Evolutionary conservation across 1,140 invertebrate genomes (phyloP), one percentile per base, ranked within the genome.

Genomic region (Neodiprion lecontei): DNA sequence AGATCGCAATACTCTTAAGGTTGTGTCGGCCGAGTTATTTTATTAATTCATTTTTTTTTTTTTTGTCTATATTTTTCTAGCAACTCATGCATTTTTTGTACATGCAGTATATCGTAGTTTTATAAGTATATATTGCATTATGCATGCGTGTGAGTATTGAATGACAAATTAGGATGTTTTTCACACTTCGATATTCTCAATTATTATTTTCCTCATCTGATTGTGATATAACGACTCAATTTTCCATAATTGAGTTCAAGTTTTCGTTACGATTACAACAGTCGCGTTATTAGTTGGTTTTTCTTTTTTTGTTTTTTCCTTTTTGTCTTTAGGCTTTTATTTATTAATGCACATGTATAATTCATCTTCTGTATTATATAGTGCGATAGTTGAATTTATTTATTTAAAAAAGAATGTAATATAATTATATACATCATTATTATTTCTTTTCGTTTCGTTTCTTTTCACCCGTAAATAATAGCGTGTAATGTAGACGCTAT

Each of bases 121-220:
- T 40, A 40, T 40, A 40, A 40, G 28, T 3, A 40, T 3, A 40
- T 0, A 21, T 21, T 21, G 17, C 17, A 21, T 21, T 21, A 21
- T 21, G 17, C 17, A 21, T 21, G 17, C 17, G 28, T 40, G 28
- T 40, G 28, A 40, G 28, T 40, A 40, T 40, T 40, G 28, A 40
- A 40, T 40, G 28, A 40, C 2, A 5, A 40, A 40, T 40, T 40
- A 3, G 1, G 1, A 40, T 5, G 28, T 40, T 40, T 40, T 40
- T 40, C 5, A 5, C 28, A 40, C 28, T 40, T 40, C 28, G 28
- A 40, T 40, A 40, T 40, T 1, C 28, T 61, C 11, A 8, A 61
- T 61, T 61, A 61, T 61, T 61, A 17, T 61, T 61, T 61, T 61
- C n/a, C 53, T 61, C n/a, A 61, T 61, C 53, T 61, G n/a, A 61